Conservation (phyloP, 53 echinoderm and acorn worm genomes). For the Crossaster papposus region DNA sequence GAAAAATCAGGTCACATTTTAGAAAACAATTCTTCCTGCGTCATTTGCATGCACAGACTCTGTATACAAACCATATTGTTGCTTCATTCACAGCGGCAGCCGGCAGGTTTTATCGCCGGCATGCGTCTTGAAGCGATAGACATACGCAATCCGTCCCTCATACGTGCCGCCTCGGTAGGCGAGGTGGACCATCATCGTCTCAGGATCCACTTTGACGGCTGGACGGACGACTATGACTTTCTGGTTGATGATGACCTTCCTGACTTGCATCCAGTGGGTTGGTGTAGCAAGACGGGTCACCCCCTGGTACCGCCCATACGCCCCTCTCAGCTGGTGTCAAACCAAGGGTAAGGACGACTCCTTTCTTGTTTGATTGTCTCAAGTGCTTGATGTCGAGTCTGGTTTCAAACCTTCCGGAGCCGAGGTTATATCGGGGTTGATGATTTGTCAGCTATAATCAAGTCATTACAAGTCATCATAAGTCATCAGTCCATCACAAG, state of each 20-base stretch:
- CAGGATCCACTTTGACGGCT: slow-evolving; percentile 95
- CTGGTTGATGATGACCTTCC: slow-evolving; percentile 86
- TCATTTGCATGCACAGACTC: no score
- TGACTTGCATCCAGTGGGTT: slow-evolving; percentile 90
- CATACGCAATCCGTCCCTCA: slow-evolving; percentile 87
- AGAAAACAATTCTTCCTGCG: no score
- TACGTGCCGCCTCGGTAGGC: slow-evolving; percentile 78
- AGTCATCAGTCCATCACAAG: neutral
- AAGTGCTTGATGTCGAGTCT: neutral
- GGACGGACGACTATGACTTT: slow-evolving; percentile 91
- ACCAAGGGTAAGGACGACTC: slow-evolving; percentile 45
- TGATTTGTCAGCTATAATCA: no score
- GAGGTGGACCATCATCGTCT: slow-evolving; percentile 74
- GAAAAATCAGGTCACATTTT: no score
- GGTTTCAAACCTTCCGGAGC: neutral
- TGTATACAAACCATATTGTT: no score
- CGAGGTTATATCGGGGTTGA: no score
- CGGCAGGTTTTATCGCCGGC: slow-evolving; percentile 66
- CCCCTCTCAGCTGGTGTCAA: slow-evolving; percentile 48
- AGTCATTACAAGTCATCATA: no score
- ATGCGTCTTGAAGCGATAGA: slow-evolving; percentile 88
- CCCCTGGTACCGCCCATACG: slow-evolving; percentile 81
- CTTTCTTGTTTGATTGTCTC: neutral
- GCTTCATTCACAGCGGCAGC: slow-evolving; percentile 63
- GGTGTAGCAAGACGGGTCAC: slow-evolving; percentile 91